Conservation (phyloP, 2,888 invertebrate species). For the Macrophya alboannulata region DNA sequence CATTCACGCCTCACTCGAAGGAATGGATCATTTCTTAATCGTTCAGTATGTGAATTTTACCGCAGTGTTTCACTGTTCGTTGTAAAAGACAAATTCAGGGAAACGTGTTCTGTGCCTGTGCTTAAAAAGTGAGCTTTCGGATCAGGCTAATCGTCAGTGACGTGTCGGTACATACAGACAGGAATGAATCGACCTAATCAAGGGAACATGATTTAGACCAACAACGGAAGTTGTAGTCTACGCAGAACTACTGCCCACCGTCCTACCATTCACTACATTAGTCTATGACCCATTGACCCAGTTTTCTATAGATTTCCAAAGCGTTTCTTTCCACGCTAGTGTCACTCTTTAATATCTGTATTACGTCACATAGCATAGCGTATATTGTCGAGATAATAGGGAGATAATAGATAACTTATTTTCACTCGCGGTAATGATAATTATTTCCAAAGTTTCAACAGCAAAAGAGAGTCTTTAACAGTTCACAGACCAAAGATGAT, state of each 20-base stretch:
- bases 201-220: slow-evolving; percentile 9
- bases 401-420: neutral
- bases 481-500: too few species aligned
- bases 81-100: too few species aligned
- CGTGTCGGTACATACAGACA: neutral
- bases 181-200: slow-evolving; percentile 3
- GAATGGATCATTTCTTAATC: neutral
- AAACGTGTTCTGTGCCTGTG: too few species aligned
- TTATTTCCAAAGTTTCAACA: too few species aligned
- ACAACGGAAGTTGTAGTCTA: neutral
- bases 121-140: neutral
- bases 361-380: neutral
- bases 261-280: slow-evolving; percentile 45
- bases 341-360: slow-evolving; percentile 32
- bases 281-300: slow-evolving; percentile 53
- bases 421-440: too few species aligned
- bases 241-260: slow-evolving; percentile 31
- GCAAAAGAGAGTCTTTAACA: too few species aligned
- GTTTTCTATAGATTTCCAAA: slow-evolving; percentile 54
- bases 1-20: neutral
- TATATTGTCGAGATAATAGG: neutral
- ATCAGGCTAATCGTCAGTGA: neutral
- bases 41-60: neutral
- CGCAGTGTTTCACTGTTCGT: neutral
- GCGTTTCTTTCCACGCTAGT: slow-evolving; percentile 26